Evolutionary conservation across 37 sponge, comb jelly and placozoan genomes (phyloP), one percentile per base, ranked within the genome.

Genomic region (Hexactinellida sp.): DNA sequence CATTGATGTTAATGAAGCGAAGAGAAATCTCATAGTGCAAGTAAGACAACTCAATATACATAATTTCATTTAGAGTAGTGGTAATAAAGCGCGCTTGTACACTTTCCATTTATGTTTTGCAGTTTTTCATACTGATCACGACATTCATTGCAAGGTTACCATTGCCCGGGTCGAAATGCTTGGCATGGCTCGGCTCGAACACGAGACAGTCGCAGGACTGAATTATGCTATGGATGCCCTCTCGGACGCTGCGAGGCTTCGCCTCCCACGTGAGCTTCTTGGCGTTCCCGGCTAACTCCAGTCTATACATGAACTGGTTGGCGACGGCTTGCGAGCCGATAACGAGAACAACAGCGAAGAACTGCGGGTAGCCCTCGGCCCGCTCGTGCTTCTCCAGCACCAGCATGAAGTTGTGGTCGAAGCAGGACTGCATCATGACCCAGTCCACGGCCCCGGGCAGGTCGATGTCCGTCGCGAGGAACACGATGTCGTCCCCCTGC

Each of bases 351-450:
- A 97, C 95, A 36, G 95, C 98, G 84, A 94, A 94, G 89, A 97
- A 97, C 90, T 94, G 95, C 86, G 93, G 95, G 83, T 96, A 92
- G 0, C 90, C 90, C 37, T 92, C 94, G 47, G 90, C 91, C 24
- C 90, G 51, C 82, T 94, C 97, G 84, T 97, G 97, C 54, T 94
- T 97, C 89, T 97, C 97, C 86, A 97, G 83, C n/a, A 94, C 97
- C 23, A 97, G 87, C 87, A 97, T 91, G 86, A 97, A 97, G 71
- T 97, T 89, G 55, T 91, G 89, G 38, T 90, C 93, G 86, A 89
- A 97, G 54, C 95, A 97, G 30, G 90, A 91, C 86, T 97, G 97
- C 94, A 97, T 91, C 97, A 97, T 97, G 39, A 97, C 97, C 97
- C 97, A 97, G 88, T 97, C 97, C 35, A 94, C 95, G 0, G 97